Evolutionary conservation across 2,888 invertebrate genomes (phyloP), one percentile per base, ranked within the genome.

Genomic region (Bembecia ichneumoniformis): DNA sequence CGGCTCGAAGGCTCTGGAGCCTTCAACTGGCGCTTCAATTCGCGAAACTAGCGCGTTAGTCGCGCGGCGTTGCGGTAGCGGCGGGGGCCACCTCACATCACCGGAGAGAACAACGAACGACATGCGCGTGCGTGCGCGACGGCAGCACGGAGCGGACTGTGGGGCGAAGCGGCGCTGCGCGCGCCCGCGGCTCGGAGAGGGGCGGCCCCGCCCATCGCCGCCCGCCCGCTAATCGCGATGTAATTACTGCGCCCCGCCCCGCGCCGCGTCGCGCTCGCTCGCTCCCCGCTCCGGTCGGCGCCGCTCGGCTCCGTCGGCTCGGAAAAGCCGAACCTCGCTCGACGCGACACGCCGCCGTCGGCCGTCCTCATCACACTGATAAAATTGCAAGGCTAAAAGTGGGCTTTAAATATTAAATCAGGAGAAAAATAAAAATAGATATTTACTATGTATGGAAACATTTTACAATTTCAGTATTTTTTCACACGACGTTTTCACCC

Each of bases 121-220:
- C 86, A 89, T 88, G 89, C 89, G 88, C 90, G 89, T 89, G 89
- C 88, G 87, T 88, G 88, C 88, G 83, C 84, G 80, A 63, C 83
- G 82, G 82, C 82, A 76, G 82, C 83, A 80, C 81, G 80, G 81
- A 78, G 79, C 78, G 82, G 81, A 84, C 82, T 83, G 78, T 71
- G 76, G 77, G 71, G 72, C 68, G 65, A 63, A 66, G 69, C 68
- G 69, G 64, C 68, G 72, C 68, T 70, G 75, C 75, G 78, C 77
- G 75, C 86, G 79, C 82, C 67, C 74, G 73, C 68, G 58, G 59
- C 56, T 48, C 56, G 62, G 64, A 67, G 77, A 71, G 70, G 71
- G 66, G 67, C 54, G 57, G 58, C 64, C 60, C 67, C 71, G 49
- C 55, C 46, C 43, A 46, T 15, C 43, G 46, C 50, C 47, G 46